Conservation (phyloP, 1,140 invertebrate genomes). For the Notospermus geniculatus region DNA sequence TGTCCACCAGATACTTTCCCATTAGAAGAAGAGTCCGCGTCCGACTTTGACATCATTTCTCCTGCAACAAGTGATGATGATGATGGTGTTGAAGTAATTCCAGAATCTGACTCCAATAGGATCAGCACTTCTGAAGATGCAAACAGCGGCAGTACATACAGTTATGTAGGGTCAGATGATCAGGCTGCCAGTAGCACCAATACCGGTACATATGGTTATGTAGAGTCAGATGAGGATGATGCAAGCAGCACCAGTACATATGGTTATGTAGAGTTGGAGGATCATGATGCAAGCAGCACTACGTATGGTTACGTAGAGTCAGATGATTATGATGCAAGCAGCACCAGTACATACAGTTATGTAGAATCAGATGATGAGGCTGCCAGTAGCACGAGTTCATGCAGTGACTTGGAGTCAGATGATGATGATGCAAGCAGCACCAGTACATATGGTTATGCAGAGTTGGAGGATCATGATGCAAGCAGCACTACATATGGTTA, state of each 20-base stretch:
- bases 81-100: background rate
- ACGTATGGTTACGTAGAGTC: background rate
- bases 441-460: background rate
- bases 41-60: slow-evolving; percentile 21
- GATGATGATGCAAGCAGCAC: no score
- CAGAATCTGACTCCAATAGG: no score
- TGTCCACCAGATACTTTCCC: background rate
- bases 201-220: no score
- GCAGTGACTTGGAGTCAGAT: background rate
- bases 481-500: background rate
- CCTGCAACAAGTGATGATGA: slow-evolving; percentile 10
- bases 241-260: no score
- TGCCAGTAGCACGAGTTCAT: no score
- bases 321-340: no score
- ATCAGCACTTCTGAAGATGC: no score
- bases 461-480: background rate
- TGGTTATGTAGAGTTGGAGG: background rate
- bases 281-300: background rate
- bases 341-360: background rate
- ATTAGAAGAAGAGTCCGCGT: slow-evolving; percentile 9
- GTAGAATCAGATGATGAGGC: background rate
- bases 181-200: no score
- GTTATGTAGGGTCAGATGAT: no score
- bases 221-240: slow-evolving; percentile 3
- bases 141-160: no score